Evolutionary conservation across 2,113 vertebrate genomes (phyloP), one percentile per base, ranked within the genome.

Genomic region (Rhinolophus ferrumequinum): DNA sequence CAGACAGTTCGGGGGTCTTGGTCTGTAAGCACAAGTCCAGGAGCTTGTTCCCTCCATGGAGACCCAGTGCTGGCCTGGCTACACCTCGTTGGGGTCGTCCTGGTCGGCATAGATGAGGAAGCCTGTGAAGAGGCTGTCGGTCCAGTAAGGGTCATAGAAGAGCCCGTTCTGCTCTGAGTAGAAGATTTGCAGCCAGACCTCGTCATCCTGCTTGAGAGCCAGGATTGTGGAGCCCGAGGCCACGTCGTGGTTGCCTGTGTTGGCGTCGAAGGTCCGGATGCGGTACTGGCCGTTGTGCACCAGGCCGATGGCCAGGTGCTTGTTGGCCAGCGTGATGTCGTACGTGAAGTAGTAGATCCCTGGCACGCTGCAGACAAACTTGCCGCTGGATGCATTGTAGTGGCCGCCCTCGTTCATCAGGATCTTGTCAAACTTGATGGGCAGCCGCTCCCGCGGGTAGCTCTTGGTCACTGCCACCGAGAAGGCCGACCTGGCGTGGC

Each of bases 101-200:
- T 99, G 99, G 92, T 99, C 99, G 2, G 99, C 98, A 0, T 99
- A 99, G 97, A 99, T 99, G 52, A 99, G 99, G 93, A 99, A 99
- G 52, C 99, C 99, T 0, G 99, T 99, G 97, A 99, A 99, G 64
- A 99, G 98, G 97, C 99, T 99, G 97, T 99, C 99, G 18, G 99
- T 99, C 99, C 99, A 99, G 98, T 99, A 99, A 2, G 99, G 99
- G 97, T 99, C 99, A 9, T 99, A 99, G 95, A 99, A 99, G 92
- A 99, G 99, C 76, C 99, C 99, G 0, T 99, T 99, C 98, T 99
- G 99, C 97, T 99, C 99, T 0, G 99, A 99, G 98, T 99, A 99
- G 96, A 99, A 99, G 98, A 99, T 99, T 98, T 99, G 99, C 91
- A 99, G 98, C 99, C 99, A 99, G 19, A 99, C 99, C 95, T 99